Evolutionary conservation across 2,113 vertebrate species (phyloP).

Genomic region (Ceyx cyanopectus): DNA sequence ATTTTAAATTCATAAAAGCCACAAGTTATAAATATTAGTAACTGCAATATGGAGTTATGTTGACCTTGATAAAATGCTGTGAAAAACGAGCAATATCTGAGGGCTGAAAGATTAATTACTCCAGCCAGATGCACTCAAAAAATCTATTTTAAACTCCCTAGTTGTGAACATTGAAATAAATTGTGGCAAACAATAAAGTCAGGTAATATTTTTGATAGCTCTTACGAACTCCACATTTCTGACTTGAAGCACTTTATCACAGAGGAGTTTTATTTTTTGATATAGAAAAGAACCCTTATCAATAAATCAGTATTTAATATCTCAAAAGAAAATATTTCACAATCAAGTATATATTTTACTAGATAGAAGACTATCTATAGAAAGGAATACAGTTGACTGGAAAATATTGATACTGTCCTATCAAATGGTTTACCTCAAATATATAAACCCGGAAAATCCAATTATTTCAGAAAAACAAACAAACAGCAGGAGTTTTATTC

Average conservation of each 20-base stretch:
- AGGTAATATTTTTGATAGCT: background rate
- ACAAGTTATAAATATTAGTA: background rate
- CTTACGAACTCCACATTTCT: background rate
- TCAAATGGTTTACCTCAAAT: background rate
- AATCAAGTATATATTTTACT: background rate
- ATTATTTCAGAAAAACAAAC: background rate
- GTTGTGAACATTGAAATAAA: background rate
- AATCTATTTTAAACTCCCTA: background rate
- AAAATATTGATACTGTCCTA: background rate
- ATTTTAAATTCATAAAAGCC: slow-evolving; percentile 7
- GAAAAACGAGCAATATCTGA: background rate
- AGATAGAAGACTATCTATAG: background rate
- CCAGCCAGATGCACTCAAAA: background rate
- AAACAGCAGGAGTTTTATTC: background rate
- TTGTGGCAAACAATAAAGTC: background rate
- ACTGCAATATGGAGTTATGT: background rate
- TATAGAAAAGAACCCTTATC: background rate
- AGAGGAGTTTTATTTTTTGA: background rate
- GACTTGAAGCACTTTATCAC: background rate
- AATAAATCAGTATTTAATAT: background rate
- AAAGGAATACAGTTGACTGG: background rate
- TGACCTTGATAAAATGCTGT: slow-evolving; percentile 9
- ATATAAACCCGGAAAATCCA: background rate
- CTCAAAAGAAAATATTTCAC: background rate
- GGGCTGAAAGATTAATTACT: background rate